Percentiles rank a stretch among this genome's conserved stretches.
Conservation (phyloP, 1,140 invertebrate species). For the Aphelinus atriplicis region DNA sequence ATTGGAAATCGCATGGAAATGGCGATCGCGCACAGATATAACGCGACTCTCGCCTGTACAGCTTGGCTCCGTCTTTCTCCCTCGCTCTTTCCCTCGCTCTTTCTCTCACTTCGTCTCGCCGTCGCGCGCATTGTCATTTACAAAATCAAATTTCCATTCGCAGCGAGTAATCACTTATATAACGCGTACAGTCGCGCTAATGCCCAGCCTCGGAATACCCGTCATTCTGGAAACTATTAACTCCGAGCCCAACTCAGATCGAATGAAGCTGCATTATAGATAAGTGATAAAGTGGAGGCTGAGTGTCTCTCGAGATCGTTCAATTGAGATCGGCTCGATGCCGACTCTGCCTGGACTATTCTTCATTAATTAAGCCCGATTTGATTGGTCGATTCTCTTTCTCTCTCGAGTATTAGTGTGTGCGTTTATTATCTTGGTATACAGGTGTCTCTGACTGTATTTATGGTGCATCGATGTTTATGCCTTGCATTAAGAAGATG, state of each 20-base stretch:
- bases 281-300: not conserved
- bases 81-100: constrained; percentile 1
- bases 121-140: constrained; percentile 21
- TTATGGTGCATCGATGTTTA: too few relatives aligned
- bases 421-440: too few relatives aligned
- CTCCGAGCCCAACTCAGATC: constrained; percentile 1
- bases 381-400: too few relatives aligned
- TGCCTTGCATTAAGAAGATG: too few relatives aligned
- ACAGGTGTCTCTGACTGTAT: too few relatives aligned
- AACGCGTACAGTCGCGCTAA: constrained; percentile 1
- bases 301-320: too few relatives aligned
- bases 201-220: not conserved
- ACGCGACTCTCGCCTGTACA: constrained; percentile 5
- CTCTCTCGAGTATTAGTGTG: too few relatives aligned
- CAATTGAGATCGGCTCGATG: too few relatives aligned
- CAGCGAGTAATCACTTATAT: constrained; percentile 26
- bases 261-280: constrained; percentile 3
- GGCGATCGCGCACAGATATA: constrained; percentile 25
- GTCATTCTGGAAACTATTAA: constrained; percentile 35
- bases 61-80: not conserved
- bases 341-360: too few relatives aligned
- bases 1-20: constrained; percentile 36
- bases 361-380: too few relatives aligned
- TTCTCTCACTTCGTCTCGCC: too few relatives aligned
- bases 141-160: constrained; percentile 30